Conservation (phyloP, 2,797 vertebrate species). For the Syngnathus rostellatus region DNA sequence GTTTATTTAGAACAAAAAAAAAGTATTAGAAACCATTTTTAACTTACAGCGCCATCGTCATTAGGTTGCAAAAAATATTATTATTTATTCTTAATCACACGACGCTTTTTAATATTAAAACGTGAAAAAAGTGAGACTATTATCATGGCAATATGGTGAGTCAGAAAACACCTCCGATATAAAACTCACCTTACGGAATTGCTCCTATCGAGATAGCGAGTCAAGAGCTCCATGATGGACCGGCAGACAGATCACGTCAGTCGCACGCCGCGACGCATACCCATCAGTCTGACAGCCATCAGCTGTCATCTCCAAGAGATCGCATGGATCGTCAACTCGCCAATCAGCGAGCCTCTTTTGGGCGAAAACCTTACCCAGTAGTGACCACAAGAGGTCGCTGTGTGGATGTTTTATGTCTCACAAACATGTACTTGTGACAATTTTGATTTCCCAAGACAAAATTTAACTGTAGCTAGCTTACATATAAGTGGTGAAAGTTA, state of each 20-base stretch:
- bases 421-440: not conserved
- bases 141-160: too few relatives aligned
- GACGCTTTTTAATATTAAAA: not conserved
- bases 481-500: too few relatives aligned
- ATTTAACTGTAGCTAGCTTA: not conserved
- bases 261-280: not conserved
- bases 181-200: slow-evolving; percentile 42
- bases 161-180: not conserved
- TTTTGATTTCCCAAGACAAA: too few relatives aligned
- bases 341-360: slow-evolving; percentile 43
- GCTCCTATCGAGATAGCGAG: slow-evolving; percentile 52
- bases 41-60: not conserved
- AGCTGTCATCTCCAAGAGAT: too few relatives aligned
- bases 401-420: not conserved
- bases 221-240: slow-evolving; percentile 53
- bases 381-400: not conserved
- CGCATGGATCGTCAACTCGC: slow-evolving; percentile 10
- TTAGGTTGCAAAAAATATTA: not conserved
- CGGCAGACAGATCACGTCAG: not conserved
- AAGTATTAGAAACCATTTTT: not conserved
- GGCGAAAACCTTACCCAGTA: not conserved
- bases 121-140: not conserved
- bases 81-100: not conserved
- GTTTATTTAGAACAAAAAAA: not conserved
- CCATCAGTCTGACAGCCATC: not conserved